These are phyloP conservation scores for Arrhopalites spinosus DNA, from an alignment of 2,888 invertebrate genomes.

Conservation along the genomic window DNA sequence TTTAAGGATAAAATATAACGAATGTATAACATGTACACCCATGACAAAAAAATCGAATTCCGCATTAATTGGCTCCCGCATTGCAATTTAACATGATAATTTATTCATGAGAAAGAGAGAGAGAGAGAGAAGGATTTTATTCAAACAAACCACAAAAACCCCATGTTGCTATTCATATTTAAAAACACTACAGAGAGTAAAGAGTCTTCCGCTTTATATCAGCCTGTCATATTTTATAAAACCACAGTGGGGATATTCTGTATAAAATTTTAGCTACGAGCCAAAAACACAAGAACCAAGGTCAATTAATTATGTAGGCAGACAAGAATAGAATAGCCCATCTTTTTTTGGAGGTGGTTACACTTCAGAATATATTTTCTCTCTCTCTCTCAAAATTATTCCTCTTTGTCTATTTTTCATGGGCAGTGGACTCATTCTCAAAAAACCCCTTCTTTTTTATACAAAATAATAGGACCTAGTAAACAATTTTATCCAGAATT, in stretches of 20 bases:
- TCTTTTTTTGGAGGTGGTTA: background rate
- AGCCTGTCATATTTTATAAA: too few relatives aligned
- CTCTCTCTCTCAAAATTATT: background rate
- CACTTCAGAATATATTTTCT: background rate
- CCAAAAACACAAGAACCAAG: constrained; percentile 10
- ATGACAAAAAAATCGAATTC: constrained; percentile 5
- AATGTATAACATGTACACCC: background rate
- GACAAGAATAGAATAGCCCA: constrained; percentile 13
- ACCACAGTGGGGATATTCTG: too few relatives aligned
- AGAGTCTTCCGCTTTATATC: background rate
- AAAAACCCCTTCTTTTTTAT: background rate
- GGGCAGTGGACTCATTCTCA: background rate
- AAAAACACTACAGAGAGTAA: background rate
- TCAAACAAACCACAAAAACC: background rate
- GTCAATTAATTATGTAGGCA: constrained; percentile 28
- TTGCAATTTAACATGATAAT: background rate
- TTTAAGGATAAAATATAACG: too few relatives aligned
- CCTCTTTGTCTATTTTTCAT: background rate
- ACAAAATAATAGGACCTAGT: too few relatives aligned
- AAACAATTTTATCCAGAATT: too few relatives aligned
- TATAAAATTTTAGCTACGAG: too few relatives aligned
- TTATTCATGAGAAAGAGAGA: constrained; percentile 15
- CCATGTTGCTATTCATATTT: background rate
- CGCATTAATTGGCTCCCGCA: constrained; percentile 21
- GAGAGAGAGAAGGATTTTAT: background rate